Percentiles rank a stretch among this genome's conserved stretches.
These are phyloP conservation scores for Anguilla megastoma DNA, from an alignment of 2,797 vertebrate species.

Conservation along the genomic window DNA sequence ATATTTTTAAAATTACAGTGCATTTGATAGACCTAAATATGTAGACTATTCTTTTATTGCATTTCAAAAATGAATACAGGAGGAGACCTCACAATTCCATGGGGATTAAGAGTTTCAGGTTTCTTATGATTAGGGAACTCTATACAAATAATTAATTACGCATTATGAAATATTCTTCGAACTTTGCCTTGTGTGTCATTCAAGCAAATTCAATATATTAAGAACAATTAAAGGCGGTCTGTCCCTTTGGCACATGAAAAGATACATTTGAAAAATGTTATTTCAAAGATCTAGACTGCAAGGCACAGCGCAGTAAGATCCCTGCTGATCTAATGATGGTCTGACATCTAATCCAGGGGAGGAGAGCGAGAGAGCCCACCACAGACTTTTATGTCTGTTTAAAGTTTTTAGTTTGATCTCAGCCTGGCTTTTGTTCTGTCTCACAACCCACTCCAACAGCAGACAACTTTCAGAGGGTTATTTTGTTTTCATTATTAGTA, in stretches of 20 bases:
- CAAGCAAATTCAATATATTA: background rate
- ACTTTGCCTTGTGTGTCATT: background rate
- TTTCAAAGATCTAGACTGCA: conserved; percentile 21
- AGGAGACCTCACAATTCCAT: background rate
- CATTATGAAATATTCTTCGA: background rate
- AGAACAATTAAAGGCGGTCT: background rate
- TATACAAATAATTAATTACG: background rate
- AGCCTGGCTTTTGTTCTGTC: conserved; percentile 1
- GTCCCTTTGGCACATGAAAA: conserved; percentile 26
- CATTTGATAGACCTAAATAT: conserved; percentile 27
- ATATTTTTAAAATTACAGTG: conserved; percentile 20
- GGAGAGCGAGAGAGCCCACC: conserved; percentile 3
- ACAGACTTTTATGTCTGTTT: conserved; percentile 29
- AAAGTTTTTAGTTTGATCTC: conserved; percentile 22
- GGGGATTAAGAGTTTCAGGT: background rate
- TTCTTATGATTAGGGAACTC: background rate
- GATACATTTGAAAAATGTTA: background rate
- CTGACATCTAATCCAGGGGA: conserved; percentile 20
- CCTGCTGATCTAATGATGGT: conserved; percentile 17
- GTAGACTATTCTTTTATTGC: background rate
- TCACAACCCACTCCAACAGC: background rate
- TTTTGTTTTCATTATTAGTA: background rate
- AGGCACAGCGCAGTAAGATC: conserved; percentile 11
- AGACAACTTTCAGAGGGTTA: background rate
- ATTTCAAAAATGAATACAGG: background rate